Evolutionary conservation across 2,888 invertebrate genomes (phyloP).

Genomic region (Orthosia incerta): DNA sequence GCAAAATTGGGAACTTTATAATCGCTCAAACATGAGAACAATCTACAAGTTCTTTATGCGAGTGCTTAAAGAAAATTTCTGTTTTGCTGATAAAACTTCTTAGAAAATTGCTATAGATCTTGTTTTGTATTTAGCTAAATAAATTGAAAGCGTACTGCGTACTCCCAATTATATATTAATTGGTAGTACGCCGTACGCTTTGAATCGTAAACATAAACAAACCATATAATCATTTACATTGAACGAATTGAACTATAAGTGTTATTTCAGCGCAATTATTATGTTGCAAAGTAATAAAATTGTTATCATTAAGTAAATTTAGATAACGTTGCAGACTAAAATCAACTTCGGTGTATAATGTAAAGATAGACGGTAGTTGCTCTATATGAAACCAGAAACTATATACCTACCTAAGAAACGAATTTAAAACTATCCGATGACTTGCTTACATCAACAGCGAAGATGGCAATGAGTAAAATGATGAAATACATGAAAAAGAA

Average conservation of each 20-base stretch:
- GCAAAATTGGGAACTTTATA: constrained; percentile 35
- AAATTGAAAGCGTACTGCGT: not conserved
- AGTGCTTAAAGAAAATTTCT: constrained; percentile 34
- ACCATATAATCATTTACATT: not conserved
- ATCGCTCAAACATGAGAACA: constrained; percentile 31
- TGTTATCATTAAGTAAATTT: too few relatives aligned
- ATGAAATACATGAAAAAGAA: not conserved
- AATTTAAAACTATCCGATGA: too few relatives aligned
- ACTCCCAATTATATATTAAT: not conserved
- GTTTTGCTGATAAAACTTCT: constrained; percentile 30
- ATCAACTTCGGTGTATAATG: not conserved
- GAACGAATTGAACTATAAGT: too few relatives aligned
- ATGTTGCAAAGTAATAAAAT: too few relatives aligned
- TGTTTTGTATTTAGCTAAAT: not conserved
- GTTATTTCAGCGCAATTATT: too few relatives aligned
- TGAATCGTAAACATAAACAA: not conserved
- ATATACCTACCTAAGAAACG: too few relatives aligned
- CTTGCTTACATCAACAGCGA: not conserved
- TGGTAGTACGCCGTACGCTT: too few relatives aligned
- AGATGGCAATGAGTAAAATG: too few relatives aligned
- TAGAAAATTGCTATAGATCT: constrained; percentile 14
- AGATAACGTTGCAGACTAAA: not conserved
- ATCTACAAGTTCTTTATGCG: constrained; percentile 34
- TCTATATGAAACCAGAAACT: not conserved
- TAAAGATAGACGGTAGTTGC: not conserved